These are phyloP conservation scores for Alectura lathami DNA, from an alignment of 2,113 vertebrate genomes.

Conservation along the genomic window DNA sequence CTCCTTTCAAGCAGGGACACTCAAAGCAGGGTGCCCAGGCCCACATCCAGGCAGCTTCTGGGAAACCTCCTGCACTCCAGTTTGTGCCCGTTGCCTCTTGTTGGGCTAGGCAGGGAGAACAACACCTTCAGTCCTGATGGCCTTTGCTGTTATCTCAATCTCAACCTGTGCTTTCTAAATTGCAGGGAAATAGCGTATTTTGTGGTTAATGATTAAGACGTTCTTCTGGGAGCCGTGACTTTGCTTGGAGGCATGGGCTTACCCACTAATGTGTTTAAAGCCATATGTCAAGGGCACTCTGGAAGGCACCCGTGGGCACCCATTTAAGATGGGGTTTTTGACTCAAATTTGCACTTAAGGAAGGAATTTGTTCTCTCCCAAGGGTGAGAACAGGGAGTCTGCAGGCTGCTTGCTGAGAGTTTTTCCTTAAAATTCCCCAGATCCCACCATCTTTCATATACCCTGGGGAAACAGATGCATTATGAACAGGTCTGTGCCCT, in stretches of 20 bases:
- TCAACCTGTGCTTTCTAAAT: background rate
- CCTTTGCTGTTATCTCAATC: background rate
- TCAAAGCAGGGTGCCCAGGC: background rate
- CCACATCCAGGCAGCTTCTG: background rate
- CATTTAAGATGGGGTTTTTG: background rate
- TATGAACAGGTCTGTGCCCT: background rate
- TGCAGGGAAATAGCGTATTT: background rate
- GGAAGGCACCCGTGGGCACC: background rate
- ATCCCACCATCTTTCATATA: background rate
- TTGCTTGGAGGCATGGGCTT: conserved; percentile 23
- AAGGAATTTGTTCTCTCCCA: background rate
- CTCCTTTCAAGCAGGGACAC: background rate
- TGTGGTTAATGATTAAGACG: conserved; percentile 46
- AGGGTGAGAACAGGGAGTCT: background rate
- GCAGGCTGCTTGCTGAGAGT: background rate
- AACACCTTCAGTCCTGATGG: background rate
- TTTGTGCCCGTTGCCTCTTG: background rate
- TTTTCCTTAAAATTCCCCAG: background rate
- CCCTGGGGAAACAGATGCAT: fast-evolving
- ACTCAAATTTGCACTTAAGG: background rate
- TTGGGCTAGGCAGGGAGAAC: background rate
- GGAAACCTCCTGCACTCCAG: background rate
- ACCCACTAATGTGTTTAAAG: background rate
- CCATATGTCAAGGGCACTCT: background rate
- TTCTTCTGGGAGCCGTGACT: background rate